Evolutionary conservation across 2,113 vertebrate species (phyloP).

Genomic region (Megaleporinus macrocephalus): DNA sequence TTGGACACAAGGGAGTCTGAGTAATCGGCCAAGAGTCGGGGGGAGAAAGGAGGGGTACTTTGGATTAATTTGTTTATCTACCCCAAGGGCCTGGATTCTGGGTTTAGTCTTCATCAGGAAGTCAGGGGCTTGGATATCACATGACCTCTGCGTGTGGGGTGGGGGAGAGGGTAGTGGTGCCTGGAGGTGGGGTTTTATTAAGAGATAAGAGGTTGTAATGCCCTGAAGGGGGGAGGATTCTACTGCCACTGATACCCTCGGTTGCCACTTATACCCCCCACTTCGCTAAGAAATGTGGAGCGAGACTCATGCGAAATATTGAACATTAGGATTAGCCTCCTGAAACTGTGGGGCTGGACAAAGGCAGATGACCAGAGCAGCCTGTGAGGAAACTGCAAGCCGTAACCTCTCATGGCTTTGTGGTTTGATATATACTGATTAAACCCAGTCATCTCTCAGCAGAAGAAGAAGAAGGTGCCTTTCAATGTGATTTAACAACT

Average conservation of each 20-base stretch:
- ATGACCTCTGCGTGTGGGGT: neutral
- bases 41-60: neutral
- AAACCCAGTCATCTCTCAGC: neutral
- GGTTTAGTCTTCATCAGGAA: constrained; percentile 24
- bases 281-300: neutral
- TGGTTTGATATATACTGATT: neutral
- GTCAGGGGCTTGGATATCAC: constrained; percentile 5
- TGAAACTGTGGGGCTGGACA: neutral
- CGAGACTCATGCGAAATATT: too few relatives aligned
- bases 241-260: neutral
- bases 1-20: constrained; percentile 2
- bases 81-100: constrained; percentile 17
- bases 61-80: constrained; percentile 32
- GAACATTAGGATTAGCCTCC: constrained; percentile 12
- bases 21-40: constrained; percentile 33
- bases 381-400: neutral
- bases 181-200: constrained; percentile 23
- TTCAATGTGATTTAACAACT: neutral
- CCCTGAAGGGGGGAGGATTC: neutral
- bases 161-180: neutral
- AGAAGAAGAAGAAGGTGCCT: neutral
- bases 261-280: neutral
- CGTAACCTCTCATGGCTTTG: neutral
- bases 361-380: neutral
- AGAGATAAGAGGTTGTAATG: constrained; percentile 21